Percentiles rank a stretch among this genome's conserved stretches.
Conservation (phyloP, 2,888 invertebrate genomes). For the Malthinus flaveolus region DNA sequence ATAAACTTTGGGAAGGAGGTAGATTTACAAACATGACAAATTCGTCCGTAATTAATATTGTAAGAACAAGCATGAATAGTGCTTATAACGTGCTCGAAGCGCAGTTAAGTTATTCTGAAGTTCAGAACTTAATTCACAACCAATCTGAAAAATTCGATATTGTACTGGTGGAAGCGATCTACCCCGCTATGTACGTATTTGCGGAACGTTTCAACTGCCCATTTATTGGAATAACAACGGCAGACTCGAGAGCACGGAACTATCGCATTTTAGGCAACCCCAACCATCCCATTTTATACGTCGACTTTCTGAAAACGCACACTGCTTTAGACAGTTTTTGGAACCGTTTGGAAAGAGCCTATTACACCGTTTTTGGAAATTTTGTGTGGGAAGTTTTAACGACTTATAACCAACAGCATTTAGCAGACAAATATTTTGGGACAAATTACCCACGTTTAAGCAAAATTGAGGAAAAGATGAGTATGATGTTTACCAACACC, state of each 20-base stretch:
- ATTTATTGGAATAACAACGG: slow-evolving; percentile 43
- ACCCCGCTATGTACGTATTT: slow-evolving; percentile 41
- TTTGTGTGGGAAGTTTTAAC: background rate
- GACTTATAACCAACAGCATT: background rate
- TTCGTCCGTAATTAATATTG: background rate
- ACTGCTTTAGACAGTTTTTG: slow-evolving; percentile 37
- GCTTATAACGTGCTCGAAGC: background rate
- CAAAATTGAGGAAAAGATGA: background rate
- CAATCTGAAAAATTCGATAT: slow-evolving; percentile 43
- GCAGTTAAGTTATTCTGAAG: slow-evolving; percentile 34
- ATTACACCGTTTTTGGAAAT: background rate
- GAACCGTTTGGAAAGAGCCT: slow-evolving; percentile 34
- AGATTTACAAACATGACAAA: background rate
- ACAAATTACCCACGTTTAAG: background rate
- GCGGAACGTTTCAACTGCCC: slow-evolving; percentile 45
- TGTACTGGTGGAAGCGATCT: slow-evolving; percentile 44
- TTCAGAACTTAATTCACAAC: slow-evolving; percentile 44
- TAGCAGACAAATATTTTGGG: background rate
- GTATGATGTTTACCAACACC: background rate
- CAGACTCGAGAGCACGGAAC: slow-evolving; percentile 40
- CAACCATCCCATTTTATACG: slow-evolving; percentile 45
- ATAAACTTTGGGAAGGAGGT: slow-evolving; percentile 26
- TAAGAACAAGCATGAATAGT: background rate
- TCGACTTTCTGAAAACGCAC: slow-evolving; percentile 41
- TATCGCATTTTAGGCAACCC: slow-evolving; percentile 45